These are phyloP conservation scores for Muscina levida DNA, from an alignment of 2,888 invertebrate genomes.

Conservation along the genomic window DNA sequence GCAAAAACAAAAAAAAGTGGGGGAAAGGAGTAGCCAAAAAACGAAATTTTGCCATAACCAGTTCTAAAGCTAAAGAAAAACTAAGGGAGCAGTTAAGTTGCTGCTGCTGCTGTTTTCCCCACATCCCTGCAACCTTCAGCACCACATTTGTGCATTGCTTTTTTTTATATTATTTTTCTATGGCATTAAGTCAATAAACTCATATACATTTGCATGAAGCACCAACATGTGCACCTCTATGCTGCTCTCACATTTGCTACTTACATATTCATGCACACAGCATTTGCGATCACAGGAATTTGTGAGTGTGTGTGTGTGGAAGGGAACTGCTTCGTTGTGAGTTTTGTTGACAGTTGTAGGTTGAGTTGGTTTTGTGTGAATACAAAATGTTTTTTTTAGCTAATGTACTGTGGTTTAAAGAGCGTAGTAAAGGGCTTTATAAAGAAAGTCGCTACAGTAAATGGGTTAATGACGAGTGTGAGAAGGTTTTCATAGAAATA, in stretches of 20 bases:
- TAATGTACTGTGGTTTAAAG: too few relatives aligned
- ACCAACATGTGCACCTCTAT: not conserved
- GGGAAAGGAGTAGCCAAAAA: not conserved
- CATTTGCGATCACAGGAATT: not conserved
- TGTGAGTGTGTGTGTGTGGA: not conserved
- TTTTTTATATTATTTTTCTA: too few relatives aligned
- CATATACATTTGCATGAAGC: slow-evolving; percentile 29
- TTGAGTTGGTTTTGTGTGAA: too few relatives aligned
- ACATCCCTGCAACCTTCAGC: too few relatives aligned
- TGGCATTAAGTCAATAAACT: slow-evolving; percentile 54
- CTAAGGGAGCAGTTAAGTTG: slow-evolving; percentile 13
- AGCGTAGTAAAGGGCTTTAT: too few relatives aligned
- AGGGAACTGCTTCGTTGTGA: too few relatives aligned
- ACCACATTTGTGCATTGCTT: slow-evolving; percentile 27
- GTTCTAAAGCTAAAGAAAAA: too few relatives aligned
- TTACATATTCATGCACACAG: not conserved
- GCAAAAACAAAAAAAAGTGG: too few relatives aligned
- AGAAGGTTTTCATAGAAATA: too few relatives aligned
- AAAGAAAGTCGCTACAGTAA: too few relatives aligned
- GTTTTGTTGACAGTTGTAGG: not conserved
- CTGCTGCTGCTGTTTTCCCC: slow-evolving; percentile 29
- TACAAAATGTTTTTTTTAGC: too few relatives aligned
- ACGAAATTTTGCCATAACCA: not conserved
- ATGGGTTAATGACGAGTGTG: too few relatives aligned
- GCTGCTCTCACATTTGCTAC: not conserved